Evolutionary conservation across 2,888 invertebrate genomes (phyloP).

Genomic region (Acrocyrtus sp.): DNA sequence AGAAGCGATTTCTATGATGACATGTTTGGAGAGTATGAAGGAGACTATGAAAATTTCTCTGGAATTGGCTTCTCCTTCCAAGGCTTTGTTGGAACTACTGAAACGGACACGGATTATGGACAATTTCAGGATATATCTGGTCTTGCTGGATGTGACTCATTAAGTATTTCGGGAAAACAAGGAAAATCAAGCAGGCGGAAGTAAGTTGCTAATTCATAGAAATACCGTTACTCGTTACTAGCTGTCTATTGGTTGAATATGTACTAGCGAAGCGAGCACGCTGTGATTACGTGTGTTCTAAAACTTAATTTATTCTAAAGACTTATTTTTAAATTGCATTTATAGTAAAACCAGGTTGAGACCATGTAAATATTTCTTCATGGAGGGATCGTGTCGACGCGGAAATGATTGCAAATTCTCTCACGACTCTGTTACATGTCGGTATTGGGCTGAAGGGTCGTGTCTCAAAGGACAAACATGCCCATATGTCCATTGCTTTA

Average conservation of each 20-base stretch:
- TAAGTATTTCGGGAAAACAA: conserved; percentile 53
- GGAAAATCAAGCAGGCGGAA: conserved; percentile 57
- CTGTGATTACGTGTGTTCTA: too few species aligned
- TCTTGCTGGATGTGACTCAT: conserved; percentile 42
- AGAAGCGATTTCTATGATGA: conserved; percentile 58
- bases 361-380: conserved; percentile 62
- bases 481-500: conserved; percentile 61
- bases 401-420: conserved; percentile 63
- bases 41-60: conserved; percentile 48
- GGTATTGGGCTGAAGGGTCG: conserved; percentile 62
- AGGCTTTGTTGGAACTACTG: conserved; percentile 38
- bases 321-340: conserved; percentile 3
- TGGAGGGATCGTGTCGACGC: conserved; percentile 61
- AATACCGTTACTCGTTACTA: too few species aligned
- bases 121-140: conserved; percentile 56
- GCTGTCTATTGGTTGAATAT: too few species aligned
- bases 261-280: too few species aligned
- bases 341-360: conserved; percentile 56
- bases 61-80: conserved; percentile 37
- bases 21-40: conserved; percentile 54
- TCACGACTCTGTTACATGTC: conserved; percentile 62
- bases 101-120: conserved; percentile 60
- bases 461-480: conserved; percentile 61
- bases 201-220: conserved; percentile 29
- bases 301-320: too few species aligned